phyloP scores from a whole-genome alignment of 2,888 invertebrate species.

The Limnephilus lunatus region DNA sequence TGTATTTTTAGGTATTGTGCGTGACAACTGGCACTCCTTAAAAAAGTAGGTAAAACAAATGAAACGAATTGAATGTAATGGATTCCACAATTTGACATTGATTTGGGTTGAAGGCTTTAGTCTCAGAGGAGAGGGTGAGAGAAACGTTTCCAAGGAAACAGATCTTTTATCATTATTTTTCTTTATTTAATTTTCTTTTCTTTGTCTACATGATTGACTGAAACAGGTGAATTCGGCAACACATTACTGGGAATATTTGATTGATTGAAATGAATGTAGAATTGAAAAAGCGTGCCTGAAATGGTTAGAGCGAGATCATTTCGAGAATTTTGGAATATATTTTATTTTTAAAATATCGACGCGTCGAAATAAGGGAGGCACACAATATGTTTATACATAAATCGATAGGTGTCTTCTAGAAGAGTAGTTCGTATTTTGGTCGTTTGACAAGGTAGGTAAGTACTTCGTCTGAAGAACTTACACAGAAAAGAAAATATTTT shows the following conservation, averaged over 20 bases:
- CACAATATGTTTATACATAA: neutral
- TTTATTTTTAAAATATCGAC: neutral
- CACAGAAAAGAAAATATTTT: no score
- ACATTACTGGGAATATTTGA: neutral
- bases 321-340: neutral
- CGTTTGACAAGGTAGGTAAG: neutral
- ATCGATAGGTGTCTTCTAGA: no score
- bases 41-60: neutral
- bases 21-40: neutral
- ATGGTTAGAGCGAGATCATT: neutral
- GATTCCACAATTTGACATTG: conserved; percentile 33
- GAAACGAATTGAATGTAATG: conserved; percentile 11
- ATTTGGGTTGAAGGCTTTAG: conserved; percentile 40
- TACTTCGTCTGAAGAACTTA: neutral
- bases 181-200: conserved; percentile 11
- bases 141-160: neutral
- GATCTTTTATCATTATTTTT: conserved; percentile 10
- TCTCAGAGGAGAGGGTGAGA: neutral
- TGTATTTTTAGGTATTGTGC: neutral
- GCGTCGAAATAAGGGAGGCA: neutral
- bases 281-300: neutral
- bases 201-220: conserved; percentile 28
- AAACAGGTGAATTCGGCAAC: conserved; percentile 12
- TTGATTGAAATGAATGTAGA: neutral
- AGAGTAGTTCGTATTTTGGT: neutral